Percentiles rank a stretch among this genome's conserved stretches.
phyloP scores from a whole-genome alignment of 2,113 vertebrate genomes.

The Grammatotria lemairii region DNA sequence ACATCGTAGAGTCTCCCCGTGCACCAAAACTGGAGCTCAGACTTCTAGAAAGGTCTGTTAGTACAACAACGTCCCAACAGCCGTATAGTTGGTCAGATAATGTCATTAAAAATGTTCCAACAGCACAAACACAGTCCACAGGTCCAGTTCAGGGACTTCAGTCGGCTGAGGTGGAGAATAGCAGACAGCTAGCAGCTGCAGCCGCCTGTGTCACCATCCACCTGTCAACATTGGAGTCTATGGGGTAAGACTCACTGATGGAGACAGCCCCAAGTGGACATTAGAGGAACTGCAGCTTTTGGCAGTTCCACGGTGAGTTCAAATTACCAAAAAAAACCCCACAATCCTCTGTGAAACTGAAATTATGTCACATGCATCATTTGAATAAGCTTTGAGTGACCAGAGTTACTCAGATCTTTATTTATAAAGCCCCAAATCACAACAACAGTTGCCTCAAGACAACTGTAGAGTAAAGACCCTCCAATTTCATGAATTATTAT shows the following conservation, averaged over 20 bases:
- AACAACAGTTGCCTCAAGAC: background rate
- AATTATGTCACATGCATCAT: background rate
- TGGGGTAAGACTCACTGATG: background rate
- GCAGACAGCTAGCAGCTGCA: background rate
- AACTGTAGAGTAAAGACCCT: rapidly evolving
- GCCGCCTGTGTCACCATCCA: background rate
- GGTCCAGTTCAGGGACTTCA: background rate
- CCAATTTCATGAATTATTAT: too few relatives aligned
- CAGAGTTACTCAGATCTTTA: background rate
- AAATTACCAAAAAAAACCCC: background rate
- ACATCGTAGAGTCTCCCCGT: background rate
- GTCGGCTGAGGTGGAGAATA: background rate
- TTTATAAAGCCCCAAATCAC: background rate
- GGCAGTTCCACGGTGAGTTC: rapidly evolving
- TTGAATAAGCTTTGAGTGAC: background rate
- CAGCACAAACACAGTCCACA: rapidly evolving
- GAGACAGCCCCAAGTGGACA: background rate
- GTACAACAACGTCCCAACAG: background rate
- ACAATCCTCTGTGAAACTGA: background rate
- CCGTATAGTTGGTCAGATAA: background rate
- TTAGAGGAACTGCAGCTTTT: background rate
- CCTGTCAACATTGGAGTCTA: rapidly evolving
- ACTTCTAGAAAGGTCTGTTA: background rate
- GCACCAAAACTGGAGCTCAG: background rate
- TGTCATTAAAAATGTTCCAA: background rate